These are phyloP conservation scores for Andricus grossulariae DNA, from an alignment of 1,140 invertebrate genomes.

Conservation along the genomic window DNA sequence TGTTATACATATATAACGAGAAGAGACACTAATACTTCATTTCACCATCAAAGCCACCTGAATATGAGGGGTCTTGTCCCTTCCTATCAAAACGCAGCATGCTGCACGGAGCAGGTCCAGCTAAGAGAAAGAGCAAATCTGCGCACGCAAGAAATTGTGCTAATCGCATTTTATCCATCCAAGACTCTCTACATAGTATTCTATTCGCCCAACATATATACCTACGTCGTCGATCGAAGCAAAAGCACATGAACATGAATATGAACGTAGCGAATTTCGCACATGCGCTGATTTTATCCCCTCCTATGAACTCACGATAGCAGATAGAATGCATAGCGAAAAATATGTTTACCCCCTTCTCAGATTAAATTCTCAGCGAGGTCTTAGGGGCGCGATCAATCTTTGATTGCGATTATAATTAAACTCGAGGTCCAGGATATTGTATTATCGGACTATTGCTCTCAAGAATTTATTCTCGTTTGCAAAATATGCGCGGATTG, in stretches of 20 bases:
- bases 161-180: conserved; percentile 15
- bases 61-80: conserved; percentile 11
- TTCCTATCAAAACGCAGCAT: conserved; percentile 1
- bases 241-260: not conserved
- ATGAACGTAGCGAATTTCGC: not conserved
- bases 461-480: not conserved
- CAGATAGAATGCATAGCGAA: not conserved
- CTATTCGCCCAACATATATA: conserved; percentile 13
- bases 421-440: not conserved
- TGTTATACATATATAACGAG: not conserved
- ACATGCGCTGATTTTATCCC: conserved; percentile 18
- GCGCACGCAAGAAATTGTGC: conserved; percentile 27
- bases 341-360: not conserved
- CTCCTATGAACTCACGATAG: not conserved
- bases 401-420: conserved; percentile 12
- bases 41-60: not conserved
- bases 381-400: not conserved
- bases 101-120: conserved; percentile 30
- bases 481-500: not conserved
- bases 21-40: not conserved
- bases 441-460: not conserved
- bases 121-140: conserved; percentile 20
- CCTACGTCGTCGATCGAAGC: conserved; percentile 11
- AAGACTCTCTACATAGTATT: not conserved
- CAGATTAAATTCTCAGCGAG: conserved; percentile 4